Base-by-base conservation (phyloP, 2,113 vertebrate species). In the Cyrtonyx montezumae region DNA sequence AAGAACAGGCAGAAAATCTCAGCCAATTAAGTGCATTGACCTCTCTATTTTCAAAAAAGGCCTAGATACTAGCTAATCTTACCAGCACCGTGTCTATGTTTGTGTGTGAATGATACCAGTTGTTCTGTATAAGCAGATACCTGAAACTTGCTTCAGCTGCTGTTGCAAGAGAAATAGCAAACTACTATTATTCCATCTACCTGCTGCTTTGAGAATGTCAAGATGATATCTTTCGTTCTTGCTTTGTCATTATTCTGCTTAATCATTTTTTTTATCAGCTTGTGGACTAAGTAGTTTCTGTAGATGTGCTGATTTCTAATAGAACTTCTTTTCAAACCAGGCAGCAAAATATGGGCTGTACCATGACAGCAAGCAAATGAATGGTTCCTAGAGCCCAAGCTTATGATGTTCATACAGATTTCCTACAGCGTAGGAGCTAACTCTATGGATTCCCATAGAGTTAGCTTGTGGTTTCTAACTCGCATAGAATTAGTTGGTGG, bases 161-260 rank as follows among this genome's bases (percentile, higher is more conserved):
- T 89, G 40, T 82, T 76, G 84, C 81, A 94, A 91, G 84, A 48
- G 78, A 73, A 89, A 66, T 43, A 83, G 66, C 78, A 93, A 49
- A 49, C 45, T 48, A 69, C 71, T 84, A 53, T 91, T 82, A 66
- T 73, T 82, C 63, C 53, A 45, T 74, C 71, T 48, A 79, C 55
- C 63, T 69, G 43, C 34, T 66, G 58, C n/a, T 89, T 87, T 87
- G 49, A 34, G 63, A 88, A 79, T 89, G 63, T 82, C 79, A 82
- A 84, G 93, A 95, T 89, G 45, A 3, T 85, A 79, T 85, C 70
- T 2, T 43, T 92, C 49, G 4, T 49, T 55, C 49, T 92, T 79
- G 55, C 71, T 91, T 82, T 85, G 81, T 84, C 84, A 45, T 89
- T 89, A 58, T 61, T 91, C 40, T 12, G 30, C 66, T 58, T 92